A percentile compares a stretch with the other conserved stretches of the same genome.
Conservation (phyloP, 2,888 invertebrate species). For the Pachymerium ferrugineum region DNA sequence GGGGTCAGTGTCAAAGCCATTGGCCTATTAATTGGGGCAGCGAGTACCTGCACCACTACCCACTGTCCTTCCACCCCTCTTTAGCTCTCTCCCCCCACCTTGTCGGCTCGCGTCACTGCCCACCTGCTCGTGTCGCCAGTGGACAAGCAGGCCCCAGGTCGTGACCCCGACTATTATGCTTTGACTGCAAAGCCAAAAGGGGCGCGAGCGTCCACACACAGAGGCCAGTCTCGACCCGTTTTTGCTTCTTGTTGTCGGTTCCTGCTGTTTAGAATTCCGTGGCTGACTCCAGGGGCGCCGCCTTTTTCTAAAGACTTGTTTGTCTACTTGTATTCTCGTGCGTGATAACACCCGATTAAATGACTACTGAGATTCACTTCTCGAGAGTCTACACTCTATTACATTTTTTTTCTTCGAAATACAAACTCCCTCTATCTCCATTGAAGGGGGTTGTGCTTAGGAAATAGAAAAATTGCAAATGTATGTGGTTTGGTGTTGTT, state of each 20-base stretch:
- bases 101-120: slow-evolving; percentile 1
- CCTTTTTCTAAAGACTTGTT: slow-evolving; percentile 14
- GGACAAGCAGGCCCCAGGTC: slow-evolving; percentile 11
- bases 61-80: not conserved
- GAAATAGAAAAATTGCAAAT: too few species aligned
- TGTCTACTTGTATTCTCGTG: slow-evolving; percentile 13
- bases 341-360: slow-evolving; percentile 18
- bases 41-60: slow-evolving; percentile 16
- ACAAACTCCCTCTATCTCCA: too few species aligned
- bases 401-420: not conserved
- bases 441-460: too few species aligned
- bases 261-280: slow-evolving; percentile 5
- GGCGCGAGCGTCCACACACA: slow-evolving; percentile 12
- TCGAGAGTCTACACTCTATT: not conserved
- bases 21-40: slow-evolving; percentile 10
- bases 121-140: not conserved
- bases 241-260: not conserved
- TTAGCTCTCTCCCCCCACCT: not conserved
- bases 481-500: not conserved
- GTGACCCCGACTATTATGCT: not conserved
- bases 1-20: slow-evolving; percentile 12
- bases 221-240: not conserved
- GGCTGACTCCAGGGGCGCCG: slow-evolving; percentile 1
- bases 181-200: slow-evolving; percentile 11
- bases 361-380: slow-evolving; percentile 8